Percentiles rank a stretch among this genome's conserved stretches.
These are phyloP conservation scores for Mustela lutreola DNA, from an alignment of 2,113 vertebrate species.

Conservation along the genomic window DNA sequence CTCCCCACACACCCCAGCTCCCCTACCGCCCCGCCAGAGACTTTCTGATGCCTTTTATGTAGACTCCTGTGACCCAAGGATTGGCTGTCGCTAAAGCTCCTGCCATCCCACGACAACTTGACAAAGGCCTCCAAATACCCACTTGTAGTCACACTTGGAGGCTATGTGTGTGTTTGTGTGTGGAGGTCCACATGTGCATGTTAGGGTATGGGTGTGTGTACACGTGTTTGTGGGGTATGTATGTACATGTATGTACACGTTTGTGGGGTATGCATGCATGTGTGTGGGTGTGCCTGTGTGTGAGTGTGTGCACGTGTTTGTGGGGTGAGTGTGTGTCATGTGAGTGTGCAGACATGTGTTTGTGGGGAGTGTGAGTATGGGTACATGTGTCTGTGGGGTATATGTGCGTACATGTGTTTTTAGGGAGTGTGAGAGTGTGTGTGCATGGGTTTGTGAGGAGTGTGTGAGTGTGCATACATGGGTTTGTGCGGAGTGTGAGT, in stretches of 20 bases:
- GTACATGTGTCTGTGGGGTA: background rate
- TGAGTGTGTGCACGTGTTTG: no score
- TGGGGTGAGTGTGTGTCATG: no score
- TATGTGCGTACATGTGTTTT: background rate
- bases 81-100: fast-evolving
- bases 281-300: no score
- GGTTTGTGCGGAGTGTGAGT: background rate
- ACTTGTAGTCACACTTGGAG: background rate
- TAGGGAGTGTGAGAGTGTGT: no score
- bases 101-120: fast-evolving
- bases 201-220: background rate
- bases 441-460: no score
- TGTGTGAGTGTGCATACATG: background rate
- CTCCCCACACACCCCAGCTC: background rate
- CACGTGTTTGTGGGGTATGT: background rate
- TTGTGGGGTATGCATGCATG: no score
- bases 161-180: no score
- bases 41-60: background rate
- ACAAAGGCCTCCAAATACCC: background rate
- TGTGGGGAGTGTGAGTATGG: no score
- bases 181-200: background rate
- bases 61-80: background rate
- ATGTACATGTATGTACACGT: no score
- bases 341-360: no score
- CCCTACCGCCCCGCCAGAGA: fast-evolving